Base-by-base conservation (phyloP, 2,797 vertebrate species). In the Coendou prehensilis region DNA sequence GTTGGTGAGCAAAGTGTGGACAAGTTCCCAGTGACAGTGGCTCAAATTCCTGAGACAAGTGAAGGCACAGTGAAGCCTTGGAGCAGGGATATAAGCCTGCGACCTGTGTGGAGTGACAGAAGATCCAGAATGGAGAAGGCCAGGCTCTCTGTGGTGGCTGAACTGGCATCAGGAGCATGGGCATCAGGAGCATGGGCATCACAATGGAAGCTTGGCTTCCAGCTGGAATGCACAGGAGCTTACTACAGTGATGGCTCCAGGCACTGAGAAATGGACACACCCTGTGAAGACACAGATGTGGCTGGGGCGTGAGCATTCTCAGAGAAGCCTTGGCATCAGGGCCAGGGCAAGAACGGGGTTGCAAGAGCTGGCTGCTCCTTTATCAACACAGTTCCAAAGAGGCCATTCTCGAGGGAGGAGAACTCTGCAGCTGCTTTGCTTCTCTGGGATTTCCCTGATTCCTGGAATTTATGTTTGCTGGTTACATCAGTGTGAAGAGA, bases 171-270 rank as follows among this genome's bases (percentile, higher is more conserved):
- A 18, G 22, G 10, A 54, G 9, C 28, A 18, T 57, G 30, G 7
- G 0, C 23, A 13, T 67, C n/a, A n/a, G 22, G 10, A 54, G 9
- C 28, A 18, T 57, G 30, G 7, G 0, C 23, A 13, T 67, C n/a
- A n/a, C 52, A 56, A 30, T 8, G 26, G 64, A 20, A 56, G 28
- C 6, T 56, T 56, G 50, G 6, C 26, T 76, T 45, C 50, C 52
- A 30, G 22, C 20, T 22, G 64, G 9, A 83, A 7, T 7, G 6
- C 14, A 37, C 3, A 56, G n/a, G 45, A 13, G 9, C 6, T 75
- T 13, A 23, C n/a, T 41, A 54, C 18, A 22, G 37, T 26, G 3
- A n/a, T 64, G 20, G 14, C 9, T 76, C 22, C 20, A 45, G 20
- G 26, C 79, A 63, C 45, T 45, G 18, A 75, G 54, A 52, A 30